Conservation (phyloP, 2,797 vertebrate species). For the Galago senegalensis region DNA sequence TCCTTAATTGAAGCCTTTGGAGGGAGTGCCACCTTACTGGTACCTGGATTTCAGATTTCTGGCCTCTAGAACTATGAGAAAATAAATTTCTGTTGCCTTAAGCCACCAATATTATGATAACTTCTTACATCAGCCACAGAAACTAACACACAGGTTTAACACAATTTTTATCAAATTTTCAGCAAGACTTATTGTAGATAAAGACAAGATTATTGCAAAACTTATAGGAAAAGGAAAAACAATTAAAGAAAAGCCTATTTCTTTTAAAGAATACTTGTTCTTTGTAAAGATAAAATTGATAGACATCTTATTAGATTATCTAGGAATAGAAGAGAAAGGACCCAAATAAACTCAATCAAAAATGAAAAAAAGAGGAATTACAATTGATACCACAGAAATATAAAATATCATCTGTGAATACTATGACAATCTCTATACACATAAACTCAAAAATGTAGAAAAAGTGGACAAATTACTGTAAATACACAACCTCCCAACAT, state of each 20-base stretch:
- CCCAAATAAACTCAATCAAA: not conserved
- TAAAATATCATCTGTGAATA: not conserved
- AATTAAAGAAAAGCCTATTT: not conserved
- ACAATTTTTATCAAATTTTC: slow-evolving; percentile 16
- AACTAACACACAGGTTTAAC: not conserved
- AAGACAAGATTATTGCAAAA: slow-evolving; percentile 9
- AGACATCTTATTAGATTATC: not conserved
- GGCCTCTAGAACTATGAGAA: not conserved
- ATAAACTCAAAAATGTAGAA: not conserved
- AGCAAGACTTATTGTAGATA: not conserved
- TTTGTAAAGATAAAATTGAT: not conserved
- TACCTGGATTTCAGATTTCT: not conserved
- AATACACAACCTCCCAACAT: not conserved
- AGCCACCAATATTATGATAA: not conserved
- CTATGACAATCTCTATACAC: not conserved
- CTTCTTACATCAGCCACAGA: not conserved
- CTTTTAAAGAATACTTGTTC: not conserved
- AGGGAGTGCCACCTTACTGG: not conserved
- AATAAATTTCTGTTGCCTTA: not conserved
- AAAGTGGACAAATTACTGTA: not conserved
- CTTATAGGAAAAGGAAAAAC: not conserved
- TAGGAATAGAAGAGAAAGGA: not conserved
- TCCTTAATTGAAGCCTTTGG: not conserved
- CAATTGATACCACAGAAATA: not conserved
- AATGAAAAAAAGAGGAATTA: not conserved